These are phyloP conservation scores for Nothobranchius kuhntae DNA, from an alignment of 2,113 vertebrate genomes.

Conservation along the genomic window DNA sequence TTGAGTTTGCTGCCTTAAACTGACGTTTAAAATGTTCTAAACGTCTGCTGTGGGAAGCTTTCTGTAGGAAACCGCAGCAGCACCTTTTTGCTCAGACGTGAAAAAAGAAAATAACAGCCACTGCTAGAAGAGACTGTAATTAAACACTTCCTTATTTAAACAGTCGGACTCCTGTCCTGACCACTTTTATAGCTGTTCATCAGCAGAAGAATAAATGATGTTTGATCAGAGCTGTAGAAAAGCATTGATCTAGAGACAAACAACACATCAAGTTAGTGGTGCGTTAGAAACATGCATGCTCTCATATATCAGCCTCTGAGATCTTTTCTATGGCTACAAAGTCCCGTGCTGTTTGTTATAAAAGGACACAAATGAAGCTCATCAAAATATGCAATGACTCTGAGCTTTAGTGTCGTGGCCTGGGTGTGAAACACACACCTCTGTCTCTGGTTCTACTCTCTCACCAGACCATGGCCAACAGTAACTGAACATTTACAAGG, in stretches of 20 bases:
- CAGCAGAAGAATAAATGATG: not conserved
- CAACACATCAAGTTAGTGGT: not conserved
- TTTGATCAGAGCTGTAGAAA: not conserved
- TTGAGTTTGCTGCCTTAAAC: constrained; percentile 13
- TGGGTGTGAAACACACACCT: constrained; percentile 15
- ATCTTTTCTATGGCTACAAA: not conserved
- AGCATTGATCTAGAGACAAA: no score
- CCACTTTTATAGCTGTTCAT: not conserved
- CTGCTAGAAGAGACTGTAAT: not conserved
- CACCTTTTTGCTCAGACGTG: constrained; percentile 5
- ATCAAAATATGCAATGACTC: not conserved
- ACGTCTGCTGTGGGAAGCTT: constrained; percentile 14
- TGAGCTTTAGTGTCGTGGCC: no score
- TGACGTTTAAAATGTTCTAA: constrained; percentile 52
- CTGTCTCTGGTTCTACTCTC: not conserved
- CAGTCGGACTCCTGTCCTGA: not conserved
- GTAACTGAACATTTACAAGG: not conserved
- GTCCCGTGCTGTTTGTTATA: not conserved
- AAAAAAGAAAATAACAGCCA: not conserved
- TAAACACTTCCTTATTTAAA: not conserved
- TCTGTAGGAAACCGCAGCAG: constrained; percentile 17
- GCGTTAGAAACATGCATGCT: not conserved
- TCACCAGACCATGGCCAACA: not conserved
- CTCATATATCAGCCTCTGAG: not conserved
- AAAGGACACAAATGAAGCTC: not conserved